A percentile compares a stretch with the other conserved stretches of the same genome.
Conservation (phyloP, 1,140 invertebrate species). For the Pentalonia nigronervosa region DNA sequence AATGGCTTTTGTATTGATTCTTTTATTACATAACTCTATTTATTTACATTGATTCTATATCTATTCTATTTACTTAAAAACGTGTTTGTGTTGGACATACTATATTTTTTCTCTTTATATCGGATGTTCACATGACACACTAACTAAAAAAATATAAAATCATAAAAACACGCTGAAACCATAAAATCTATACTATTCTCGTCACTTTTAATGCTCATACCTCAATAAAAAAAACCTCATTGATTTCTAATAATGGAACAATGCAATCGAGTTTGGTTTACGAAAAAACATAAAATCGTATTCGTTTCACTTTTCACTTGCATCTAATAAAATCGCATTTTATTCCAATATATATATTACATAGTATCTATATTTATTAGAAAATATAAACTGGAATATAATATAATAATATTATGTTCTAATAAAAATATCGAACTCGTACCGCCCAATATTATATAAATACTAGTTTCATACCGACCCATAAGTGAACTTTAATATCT, state of each 20-base stretch:
- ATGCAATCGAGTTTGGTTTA: conserved; percentile 19
- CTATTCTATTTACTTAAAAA: neutral
- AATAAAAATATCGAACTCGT: neutral
- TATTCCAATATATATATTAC: neutral
- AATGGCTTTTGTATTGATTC: conserved; percentile 24
- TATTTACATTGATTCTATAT: neutral
- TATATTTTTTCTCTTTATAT: neutral
- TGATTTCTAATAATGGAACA: neutral
- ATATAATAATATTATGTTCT: neutral
- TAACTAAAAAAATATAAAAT: neutral
- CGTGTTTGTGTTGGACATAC: neutral
- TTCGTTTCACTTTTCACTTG: neutral
- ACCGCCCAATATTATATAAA: neutral
- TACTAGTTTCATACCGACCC: neutral
- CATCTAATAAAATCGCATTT: neutral
- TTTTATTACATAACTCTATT: neutral
- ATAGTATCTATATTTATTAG: neutral
- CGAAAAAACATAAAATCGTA: neutral
- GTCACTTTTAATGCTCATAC: conserved; percentile 7
- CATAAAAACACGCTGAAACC: neutral
- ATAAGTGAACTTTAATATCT: neutral
- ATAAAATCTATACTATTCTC: neutral
- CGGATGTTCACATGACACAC: neutral
- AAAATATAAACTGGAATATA: neutral
- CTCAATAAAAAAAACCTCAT: neutral